Evolutionary conservation across 1,140 invertebrate genomes (phyloP).

Genomic region (Lepidurus apus): DNA sequence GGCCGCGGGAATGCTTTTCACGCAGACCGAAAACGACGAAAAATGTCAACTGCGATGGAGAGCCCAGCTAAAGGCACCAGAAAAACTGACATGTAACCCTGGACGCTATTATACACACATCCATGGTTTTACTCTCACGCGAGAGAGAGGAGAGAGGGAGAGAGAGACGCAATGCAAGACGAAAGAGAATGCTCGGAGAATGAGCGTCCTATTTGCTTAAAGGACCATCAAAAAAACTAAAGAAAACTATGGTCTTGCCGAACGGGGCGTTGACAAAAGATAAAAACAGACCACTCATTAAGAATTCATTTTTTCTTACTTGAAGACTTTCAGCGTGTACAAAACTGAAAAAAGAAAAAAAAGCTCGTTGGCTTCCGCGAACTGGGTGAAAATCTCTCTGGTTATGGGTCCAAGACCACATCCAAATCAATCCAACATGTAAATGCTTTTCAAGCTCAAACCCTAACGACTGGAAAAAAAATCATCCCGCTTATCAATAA

Average conservation of each 20-base stretch:
- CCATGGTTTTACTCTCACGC: not conserved
- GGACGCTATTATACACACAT: not conserved
- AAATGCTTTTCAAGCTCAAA: conserved; percentile 6
- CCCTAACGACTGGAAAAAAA: not conserved
- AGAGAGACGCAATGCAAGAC: not conserved
- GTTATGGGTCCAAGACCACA: not conserved
- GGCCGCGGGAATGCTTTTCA: not conserved
- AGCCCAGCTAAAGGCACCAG: no score
- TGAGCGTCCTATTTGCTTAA: not conserved
- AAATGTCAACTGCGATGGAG: not conserved
- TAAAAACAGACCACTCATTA: conserved; percentile 19
- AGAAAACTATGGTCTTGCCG: not conserved
- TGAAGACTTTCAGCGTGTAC: not conserved
- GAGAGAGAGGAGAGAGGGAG: no score
- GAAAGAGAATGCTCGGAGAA: not conserved
- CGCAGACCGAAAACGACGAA: not conserved
- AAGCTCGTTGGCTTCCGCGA: not conserved
- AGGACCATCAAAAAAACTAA: not conserved
- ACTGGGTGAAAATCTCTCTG: not conserved
- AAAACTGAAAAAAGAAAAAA: not conserved
- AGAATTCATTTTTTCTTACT: not conserved
- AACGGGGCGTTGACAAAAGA: not conserved
- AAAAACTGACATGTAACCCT: not conserved
- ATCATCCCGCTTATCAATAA: conserved; percentile 6
- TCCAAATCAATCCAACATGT: not conserved